These are phyloP conservation scores for Neria commutata DNA, from an alignment of 2,888 invertebrate genomes.

Conservation along the genomic window DNA sequence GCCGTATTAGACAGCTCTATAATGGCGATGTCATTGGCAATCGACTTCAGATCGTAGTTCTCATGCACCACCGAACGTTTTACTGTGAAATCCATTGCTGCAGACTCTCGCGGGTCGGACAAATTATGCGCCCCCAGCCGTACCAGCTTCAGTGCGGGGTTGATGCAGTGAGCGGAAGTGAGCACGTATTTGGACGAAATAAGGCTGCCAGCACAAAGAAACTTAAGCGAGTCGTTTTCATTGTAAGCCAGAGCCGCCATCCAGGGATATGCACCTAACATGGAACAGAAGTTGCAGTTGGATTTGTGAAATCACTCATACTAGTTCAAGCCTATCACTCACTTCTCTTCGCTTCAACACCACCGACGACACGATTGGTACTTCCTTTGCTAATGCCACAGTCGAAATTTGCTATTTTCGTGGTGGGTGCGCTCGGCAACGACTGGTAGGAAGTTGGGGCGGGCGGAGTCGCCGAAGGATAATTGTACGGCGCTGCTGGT, in stretches of 20 bases:
- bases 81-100: slow-evolving; percentile 69
- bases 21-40: slow-evolving; percentile 81
- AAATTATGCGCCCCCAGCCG: slow-evolving; percentile 81
- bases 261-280: slow-evolving; percentile 78
- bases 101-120: slow-evolving; percentile 63
- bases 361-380: slow-evolving; percentile 67
- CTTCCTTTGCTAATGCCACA: slow-evolving; percentile 64
- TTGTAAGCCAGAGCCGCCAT: slow-evolving; percentile 77
- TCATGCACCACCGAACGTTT: slow-evolving; percentile 71
- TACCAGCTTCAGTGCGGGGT: slow-evolving; percentile 63
- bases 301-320: no score
- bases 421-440: no score
- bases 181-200: slow-evolving; percentile 71
- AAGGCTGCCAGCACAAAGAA: slow-evolving; percentile 78
- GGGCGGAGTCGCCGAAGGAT: neutral
- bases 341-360: slow-evolving; percentile 50
- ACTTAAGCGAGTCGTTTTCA: slow-evolving; percentile 61
- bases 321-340: neutral
- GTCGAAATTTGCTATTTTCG: no score
- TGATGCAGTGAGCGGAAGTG: slow-evolving; percentile 70
- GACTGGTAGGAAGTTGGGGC: no score
- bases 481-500: neutral
- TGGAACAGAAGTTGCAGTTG: neutral
- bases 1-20: slow-evolving; percentile 65
- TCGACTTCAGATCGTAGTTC: slow-evolving; percentile 68